Evolutionary conservation across 2,797 vertebrate species (phyloP).

Genomic region (Knipowitschia caucasica): DNA sequence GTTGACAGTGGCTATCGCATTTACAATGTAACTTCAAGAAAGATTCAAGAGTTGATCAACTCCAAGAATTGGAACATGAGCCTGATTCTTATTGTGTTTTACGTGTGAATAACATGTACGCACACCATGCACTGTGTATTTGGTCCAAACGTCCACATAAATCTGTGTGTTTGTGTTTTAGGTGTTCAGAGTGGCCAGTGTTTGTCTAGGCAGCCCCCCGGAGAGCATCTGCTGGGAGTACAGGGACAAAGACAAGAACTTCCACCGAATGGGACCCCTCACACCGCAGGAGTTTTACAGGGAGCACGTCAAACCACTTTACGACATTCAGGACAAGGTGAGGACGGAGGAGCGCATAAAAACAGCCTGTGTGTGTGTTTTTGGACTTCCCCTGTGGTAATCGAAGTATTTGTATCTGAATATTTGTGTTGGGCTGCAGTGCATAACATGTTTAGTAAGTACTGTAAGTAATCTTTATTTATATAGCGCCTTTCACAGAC

Average conservation of each 20-base stretch:
- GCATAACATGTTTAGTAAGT: no score
- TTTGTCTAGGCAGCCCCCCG: slow-evolving; percentile 93
- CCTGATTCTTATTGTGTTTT: neutral
- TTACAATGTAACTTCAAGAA: no score
- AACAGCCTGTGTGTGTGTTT: neutral
- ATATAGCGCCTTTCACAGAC: no score
- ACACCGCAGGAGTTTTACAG: slow-evolving; percentile 90
- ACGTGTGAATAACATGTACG: neutral
- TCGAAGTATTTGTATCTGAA: no score
- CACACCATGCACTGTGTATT: neutral
- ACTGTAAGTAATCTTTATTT: no score
- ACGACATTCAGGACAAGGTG: slow-evolving; percentile 96
- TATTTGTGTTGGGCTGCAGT: no score
- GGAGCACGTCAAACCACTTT: slow-evolving; percentile 90
- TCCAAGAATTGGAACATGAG: neutral
- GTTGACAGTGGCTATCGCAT: no score
- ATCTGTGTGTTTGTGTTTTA: slow-evolving; percentile 47
- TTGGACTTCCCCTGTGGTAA: neutral
- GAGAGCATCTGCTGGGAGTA: slow-evolving; percentile 96
- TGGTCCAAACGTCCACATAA: neutral
- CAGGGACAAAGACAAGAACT: slow-evolving; percentile 96
- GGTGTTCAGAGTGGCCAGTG: slow-evolving; percentile 92
- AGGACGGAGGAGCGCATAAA: neutral
- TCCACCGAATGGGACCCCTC: slow-evolving; percentile 88
- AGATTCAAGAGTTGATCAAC: no score